phyloP scores from a whole-genome alignment of 2,797 vertebrate genomes.

The Vespertilio murinus region DNA sequence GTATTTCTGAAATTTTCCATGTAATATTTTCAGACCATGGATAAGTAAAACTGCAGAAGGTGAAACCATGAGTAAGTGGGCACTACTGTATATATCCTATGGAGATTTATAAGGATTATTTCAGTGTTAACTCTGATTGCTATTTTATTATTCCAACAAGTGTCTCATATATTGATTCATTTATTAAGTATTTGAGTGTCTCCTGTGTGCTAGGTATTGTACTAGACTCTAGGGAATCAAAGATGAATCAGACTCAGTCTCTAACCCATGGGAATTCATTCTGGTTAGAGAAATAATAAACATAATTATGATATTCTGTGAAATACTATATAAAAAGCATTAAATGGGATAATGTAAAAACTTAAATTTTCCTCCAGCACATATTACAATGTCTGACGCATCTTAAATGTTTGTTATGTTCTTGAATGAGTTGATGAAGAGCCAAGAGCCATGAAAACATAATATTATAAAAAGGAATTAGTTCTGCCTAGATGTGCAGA shows the following conservation, averaged over 20 bases:
- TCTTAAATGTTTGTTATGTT: constrained; percentile 23
- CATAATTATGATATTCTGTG: constrained; percentile 23
- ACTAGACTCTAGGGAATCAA: constrained; percentile 41
- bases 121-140: constrained; percentile 1
- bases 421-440: constrained; percentile 7
- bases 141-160: constrained; percentile 44
- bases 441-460: neutral
- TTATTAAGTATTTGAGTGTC: constrained; percentile 54
- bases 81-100: neutral
- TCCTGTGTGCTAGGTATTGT: constrained; percentile 24
- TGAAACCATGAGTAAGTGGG: neutral
- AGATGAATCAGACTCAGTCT: constrained; percentile 17
- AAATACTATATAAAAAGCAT: neutral
- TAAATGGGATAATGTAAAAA: constrained; percentile 6
- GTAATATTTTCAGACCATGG: neutral
- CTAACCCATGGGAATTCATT: constrained; percentile 8
- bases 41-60: neutral
- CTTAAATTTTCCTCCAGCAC: neutral
- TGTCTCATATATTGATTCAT: constrained; percentile 32
- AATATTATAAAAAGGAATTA: no score
- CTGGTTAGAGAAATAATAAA: constrained; percentile 53
- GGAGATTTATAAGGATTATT: constrained; percentile 8
- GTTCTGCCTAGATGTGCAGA: no score
- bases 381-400: neutral
- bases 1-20: neutral